These are phyloP conservation scores for Plectropomus leopardus DNA, from an alignment of 2,113 vertebrate species.

Conservation along the genomic window DNA sequence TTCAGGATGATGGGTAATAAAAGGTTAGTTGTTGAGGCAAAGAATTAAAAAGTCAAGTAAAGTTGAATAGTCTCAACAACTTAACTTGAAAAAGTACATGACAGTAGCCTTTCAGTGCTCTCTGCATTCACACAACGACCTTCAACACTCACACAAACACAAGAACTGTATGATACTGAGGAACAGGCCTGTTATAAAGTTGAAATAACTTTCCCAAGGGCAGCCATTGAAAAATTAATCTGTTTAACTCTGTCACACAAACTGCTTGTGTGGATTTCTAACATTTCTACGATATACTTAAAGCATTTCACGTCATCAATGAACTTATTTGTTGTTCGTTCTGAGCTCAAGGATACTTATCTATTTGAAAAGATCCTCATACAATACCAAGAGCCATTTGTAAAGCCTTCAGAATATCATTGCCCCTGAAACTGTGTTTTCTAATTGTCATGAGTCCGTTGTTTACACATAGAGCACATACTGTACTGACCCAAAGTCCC, in stretches of 20 bases:
- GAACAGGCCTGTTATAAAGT: background rate
- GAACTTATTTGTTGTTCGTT: constrained; percentile 15
- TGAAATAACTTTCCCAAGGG: constrained; percentile 6
- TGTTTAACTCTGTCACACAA: constrained; percentile 21
- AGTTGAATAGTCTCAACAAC: background rate
- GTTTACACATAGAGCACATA: too few species aligned
- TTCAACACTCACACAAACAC: background rate
- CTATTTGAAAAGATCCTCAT: constrained; percentile 18
- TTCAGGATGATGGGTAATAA: background rate
- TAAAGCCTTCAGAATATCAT: background rate
- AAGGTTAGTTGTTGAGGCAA: background rate
- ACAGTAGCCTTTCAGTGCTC: background rate
- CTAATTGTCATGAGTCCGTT: too few species aligned
- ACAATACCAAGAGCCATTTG: background rate
- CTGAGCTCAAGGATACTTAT: constrained; percentile 25
- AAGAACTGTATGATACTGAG: background rate
- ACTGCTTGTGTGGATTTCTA: background rate
- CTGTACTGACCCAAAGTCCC: background rate
- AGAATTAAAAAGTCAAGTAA: background rate
- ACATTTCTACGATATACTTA: constrained; percentile 4
- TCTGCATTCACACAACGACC: background rate
- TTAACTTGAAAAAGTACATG: background rate
- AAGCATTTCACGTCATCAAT: constrained; percentile 4
- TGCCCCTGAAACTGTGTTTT: background rate
- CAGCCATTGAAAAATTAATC: constrained; percentile 17